Base-by-base conservation (phyloP, 2,113 vertebrate genomes). In the Lamprotornis superbus region DNA sequence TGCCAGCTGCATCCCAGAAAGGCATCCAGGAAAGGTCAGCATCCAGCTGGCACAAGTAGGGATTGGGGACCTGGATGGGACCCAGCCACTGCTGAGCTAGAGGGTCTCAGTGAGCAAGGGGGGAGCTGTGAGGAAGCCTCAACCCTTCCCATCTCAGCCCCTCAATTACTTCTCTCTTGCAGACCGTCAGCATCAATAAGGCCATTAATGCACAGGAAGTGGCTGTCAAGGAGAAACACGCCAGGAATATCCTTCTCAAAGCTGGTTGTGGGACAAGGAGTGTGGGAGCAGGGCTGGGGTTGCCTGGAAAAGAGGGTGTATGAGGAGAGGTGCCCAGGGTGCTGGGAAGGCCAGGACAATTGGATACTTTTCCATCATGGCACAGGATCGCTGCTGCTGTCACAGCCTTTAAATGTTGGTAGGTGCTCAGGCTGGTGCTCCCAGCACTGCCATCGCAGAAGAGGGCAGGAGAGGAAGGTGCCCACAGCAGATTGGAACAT, bases 121-220 rank as follows among this genome's bases (percentile, higher is more conserved):
- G 40, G 33, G 30, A 4, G 33, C 5, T 1, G 0, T 4, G 5
- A 55, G 27, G 56, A 20, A 84, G 4, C 59, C 49, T 18, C 10
- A 86, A 15, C 61, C 56, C 79, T 85, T 79, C 49, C 89, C 92
- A 53, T 94, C 77, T 88, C 92, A 55, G 46, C 83, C 76, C 39
- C 9, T 19, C 15, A 4, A 30, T 70, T 25, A 3, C 95, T 96
- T 90, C 80, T 97, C 87, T 97, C 97, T 98, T 98, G 89, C 98
- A 99, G 99, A 98, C 98, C 11, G 99, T 99, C 98, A 99, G 99
- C 98, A 99, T 99, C 99, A 99, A 99, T 98, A 99, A 99, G 98
- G 99, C 99, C 94, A 99, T 99, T 98, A 99, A 99, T 96, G 98
- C 99, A 7, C 99, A 99, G 98, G 99, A 99, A 98, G 99, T 99